Evolutionary conservation across 2,888 invertebrate genomes (phyloP).

Genomic region (Empis livida): DNA sequence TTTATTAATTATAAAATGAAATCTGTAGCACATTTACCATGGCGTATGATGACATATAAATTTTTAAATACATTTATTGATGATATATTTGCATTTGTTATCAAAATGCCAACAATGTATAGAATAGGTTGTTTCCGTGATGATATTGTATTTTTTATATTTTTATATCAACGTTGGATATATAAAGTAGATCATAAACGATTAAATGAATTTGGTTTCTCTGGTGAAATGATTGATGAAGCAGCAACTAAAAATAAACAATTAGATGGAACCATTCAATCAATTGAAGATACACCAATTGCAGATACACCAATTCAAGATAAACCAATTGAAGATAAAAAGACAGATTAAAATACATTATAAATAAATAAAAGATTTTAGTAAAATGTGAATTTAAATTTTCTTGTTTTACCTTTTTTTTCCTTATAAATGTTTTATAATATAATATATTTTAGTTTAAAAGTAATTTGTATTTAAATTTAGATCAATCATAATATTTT

Average conservation of each 20-base stretch:
- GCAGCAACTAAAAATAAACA: neutral
- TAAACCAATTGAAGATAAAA: too few relatives aligned
- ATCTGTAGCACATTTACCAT: slow-evolving; percentile 97
- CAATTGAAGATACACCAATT: too few relatives aligned
- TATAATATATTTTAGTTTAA: too few relatives aligned
- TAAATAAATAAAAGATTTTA: too few relatives aligned
- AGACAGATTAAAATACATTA: too few relatives aligned
- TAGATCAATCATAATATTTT: too few relatives aligned
- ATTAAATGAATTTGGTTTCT: slow-evolving; percentile 97
- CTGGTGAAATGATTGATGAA: slow-evolving; percentile 66
- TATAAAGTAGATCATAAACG: slow-evolving; percentile 93
- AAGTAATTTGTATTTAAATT: too few relatives aligned
- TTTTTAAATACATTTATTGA: slow-evolving; percentile 99
- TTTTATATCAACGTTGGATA: slow-evolving; percentile 97
- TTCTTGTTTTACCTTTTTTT: too few relatives aligned
- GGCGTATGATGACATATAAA: slow-evolving; percentile 99
- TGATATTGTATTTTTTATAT: slow-evolving; percentile 97
- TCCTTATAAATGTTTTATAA: too few relatives aligned
- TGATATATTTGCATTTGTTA: slow-evolving; percentile 99
- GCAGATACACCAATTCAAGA: too few relatives aligned
- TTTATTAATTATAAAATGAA: slow-evolving; percentile 99
- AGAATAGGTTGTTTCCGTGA: slow-evolving; percentile 96
- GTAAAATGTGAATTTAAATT: too few relatives aligned
- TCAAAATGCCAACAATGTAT: slow-evolving; percentile 99
- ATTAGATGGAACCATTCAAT: too few relatives aligned